Evolutionary conservation across 2,797 vertebrate species (phyloP).

Genomic region (Falco peregrinus): DNA sequence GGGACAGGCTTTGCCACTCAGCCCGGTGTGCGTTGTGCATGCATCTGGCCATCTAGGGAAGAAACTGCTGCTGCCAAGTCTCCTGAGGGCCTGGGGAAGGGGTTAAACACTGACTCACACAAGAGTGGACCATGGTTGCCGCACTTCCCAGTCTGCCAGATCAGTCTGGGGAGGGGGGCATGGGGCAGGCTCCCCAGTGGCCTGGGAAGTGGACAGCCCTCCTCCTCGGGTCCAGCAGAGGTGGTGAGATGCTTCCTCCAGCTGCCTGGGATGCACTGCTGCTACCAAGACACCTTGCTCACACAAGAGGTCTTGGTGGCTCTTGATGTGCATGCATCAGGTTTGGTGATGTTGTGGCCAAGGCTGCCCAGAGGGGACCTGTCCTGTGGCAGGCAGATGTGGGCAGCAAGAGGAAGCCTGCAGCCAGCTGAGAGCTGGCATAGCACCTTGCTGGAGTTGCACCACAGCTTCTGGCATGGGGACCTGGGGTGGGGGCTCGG

Average conservation of each 20-base stretch:
- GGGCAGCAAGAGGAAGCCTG: background rate
- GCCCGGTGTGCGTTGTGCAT: rapidly evolving
- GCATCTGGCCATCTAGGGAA: rapidly evolving
- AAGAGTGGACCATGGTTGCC: rapidly evolving
- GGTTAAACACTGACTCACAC: background rate
- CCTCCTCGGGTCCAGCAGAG: background rate
- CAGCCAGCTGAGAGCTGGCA: background rate
- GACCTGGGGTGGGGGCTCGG: rapidly evolving
- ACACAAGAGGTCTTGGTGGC: background rate
- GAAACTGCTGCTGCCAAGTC: background rate
- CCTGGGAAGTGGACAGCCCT: background rate
- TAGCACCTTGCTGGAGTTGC: background rate
- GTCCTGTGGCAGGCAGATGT: background rate
- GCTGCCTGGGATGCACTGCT: background rate
- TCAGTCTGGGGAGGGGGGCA: rapidly evolving
- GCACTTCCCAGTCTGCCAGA: background rate
- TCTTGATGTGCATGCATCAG: rapidly evolving
- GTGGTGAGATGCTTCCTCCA: background rate
- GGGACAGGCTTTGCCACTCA: background rate
- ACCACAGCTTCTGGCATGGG: rapidly evolving
- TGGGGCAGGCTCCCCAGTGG: background rate
- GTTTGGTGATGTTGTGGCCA: background rate
- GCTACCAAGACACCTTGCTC: background rate
- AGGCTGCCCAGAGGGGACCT: background rate
- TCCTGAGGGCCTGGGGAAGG: background rate